Base-by-base conservation (phyloP, 2,797 vertebrate species). In the Mus minutoides region DNA sequence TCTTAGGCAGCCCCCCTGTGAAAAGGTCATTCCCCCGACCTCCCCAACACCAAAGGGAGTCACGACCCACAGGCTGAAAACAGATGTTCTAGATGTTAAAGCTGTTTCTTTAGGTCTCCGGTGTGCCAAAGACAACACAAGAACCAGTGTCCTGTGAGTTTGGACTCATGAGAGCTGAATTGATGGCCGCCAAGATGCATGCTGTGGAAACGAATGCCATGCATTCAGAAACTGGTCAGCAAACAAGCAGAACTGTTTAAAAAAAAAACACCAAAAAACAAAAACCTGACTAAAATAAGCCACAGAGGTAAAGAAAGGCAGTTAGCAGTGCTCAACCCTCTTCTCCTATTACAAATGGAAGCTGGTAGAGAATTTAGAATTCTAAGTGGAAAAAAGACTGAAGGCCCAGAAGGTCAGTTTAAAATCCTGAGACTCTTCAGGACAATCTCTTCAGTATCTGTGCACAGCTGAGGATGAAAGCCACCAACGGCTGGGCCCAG, bases 301-400 rank as follows among this genome's bases (percentile, higher is more conserved):
- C 58, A 69, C 62, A 85, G 54, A 97, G n/a, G n/a, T 34, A 96
- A 82, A 73, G 43, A 84, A 24, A 83, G 79, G 95, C 91, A 85
- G 54, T 4, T 46, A 87, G 62, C 16, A 37, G 3, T 29, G 56
- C 46, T 75, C 43, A 24, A 6, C 6, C 9, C 7, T 92, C 64
- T 60, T 92, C 21, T 85, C 71, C 73, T 92, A 87, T 84, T 77
- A 90, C 40, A 91, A 95, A 94, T 22, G 46, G 67, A n/a, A 87
- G 77, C n/a, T 95, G 49, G 52, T 83, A 73, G 12, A 16, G 46
- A 0, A 82, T 22, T 34, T 37, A 83, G 54, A 60, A 84, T 7
- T 37, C 7, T n/a, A 14, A 37, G 76, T 31, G 37, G 49, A 54
- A 86, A 56, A 54, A 86, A 56, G 34, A 76, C 6, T 40, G 21